Percentiles rank a stretch among this genome's conserved stretches.
Conservation (phyloP, 2,888 invertebrate species). For the Platerodrilus igneus region DNA sequence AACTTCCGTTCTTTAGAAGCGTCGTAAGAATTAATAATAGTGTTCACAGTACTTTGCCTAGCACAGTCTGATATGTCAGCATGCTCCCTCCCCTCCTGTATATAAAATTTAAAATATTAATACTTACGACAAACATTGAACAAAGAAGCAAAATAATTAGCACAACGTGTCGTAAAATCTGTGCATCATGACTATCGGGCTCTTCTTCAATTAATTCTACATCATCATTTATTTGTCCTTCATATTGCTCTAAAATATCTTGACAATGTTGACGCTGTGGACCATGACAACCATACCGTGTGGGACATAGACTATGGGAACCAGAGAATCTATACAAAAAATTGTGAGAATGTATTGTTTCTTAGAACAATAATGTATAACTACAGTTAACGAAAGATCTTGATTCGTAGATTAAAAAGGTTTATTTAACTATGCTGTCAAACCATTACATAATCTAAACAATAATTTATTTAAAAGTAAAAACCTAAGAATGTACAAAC, state of each 20-base stretch:
- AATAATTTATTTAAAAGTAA: too few species aligned
- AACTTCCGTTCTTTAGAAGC: too few species aligned
- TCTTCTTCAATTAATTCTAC: constrained; percentile 54
- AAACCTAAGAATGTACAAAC: too few species aligned
- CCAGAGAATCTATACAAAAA: constrained; percentile 5
- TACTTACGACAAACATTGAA: constrained; percentile 84
- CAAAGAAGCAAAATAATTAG: constrained; percentile 73
- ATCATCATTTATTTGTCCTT: constrained; percentile 50
- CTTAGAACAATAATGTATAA: too few species aligned
- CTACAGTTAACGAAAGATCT: not conserved
- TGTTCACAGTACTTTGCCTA: too few species aligned
- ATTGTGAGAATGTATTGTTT: not conserved
- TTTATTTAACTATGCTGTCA: too few species aligned
- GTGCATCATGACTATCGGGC: constrained; percentile 57
- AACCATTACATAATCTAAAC: too few species aligned
- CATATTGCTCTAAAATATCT: constrained; percentile 51
- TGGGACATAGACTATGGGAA: constrained; percentile 44
- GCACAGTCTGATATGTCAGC: too few species aligned
- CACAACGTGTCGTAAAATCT: constrained; percentile 76
- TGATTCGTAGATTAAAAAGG: too few species aligned
- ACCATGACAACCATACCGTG: constrained; percentile 52
- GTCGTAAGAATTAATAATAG: too few species aligned
- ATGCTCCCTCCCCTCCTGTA: too few species aligned
- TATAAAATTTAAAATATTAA: not conserved
- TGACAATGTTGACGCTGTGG: constrained; percentile 51